These are phyloP conservation scores for Drosophila quinaria DNA, from an alignment of 2,888 invertebrate species.

Conservation along the genomic window DNA sequence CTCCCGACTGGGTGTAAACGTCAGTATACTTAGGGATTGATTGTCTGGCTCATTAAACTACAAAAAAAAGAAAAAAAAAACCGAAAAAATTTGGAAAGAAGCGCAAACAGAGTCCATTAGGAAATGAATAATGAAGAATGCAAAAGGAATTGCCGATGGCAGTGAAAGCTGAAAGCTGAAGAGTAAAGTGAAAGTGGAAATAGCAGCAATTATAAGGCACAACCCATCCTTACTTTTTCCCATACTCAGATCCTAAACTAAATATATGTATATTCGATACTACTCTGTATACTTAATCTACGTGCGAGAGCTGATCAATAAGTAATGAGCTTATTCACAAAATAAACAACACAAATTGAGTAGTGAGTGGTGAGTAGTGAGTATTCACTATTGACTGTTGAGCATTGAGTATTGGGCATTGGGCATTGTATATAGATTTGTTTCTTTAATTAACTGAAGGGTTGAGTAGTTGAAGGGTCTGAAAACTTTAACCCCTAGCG, in stretches of 20 bases:
- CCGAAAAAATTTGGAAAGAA: conserved; percentile 28
- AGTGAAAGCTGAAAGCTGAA: conserved; percentile 22
- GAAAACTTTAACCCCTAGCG: neutral
- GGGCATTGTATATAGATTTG: neutral
- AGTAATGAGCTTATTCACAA: conserved; percentile 47
- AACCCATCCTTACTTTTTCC: conserved; percentile 28
- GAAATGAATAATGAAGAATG: conserved; percentile 78
- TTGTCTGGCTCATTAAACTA: conserved; percentile 94
- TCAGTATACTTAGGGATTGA: conserved; percentile 93
- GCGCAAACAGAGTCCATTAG: conserved; percentile 78
- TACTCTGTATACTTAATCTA: conserved; percentile 17
- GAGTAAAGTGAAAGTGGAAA: conserved; percentile 56
- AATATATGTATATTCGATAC: conserved; percentile 5
- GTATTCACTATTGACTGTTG: neutral
- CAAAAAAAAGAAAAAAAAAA: conserved; percentile 50
- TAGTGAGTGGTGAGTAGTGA: conserved; percentile 1
- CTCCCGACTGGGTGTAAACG: conserved; percentile 93
- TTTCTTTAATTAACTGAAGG: conserved; percentile 14
- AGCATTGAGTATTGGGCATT: neutral
- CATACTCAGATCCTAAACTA: neutral
- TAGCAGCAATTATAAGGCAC: conserved; percentile 72
- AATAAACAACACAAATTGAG: conserved; percentile 26
- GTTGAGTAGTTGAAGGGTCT: neutral
- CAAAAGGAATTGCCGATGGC: conserved; percentile 40
- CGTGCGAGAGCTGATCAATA: conserved; percentile 39